phyloP scores from a whole-genome alignment of 2,113 vertebrate genomes.

The Silurus meridionalis region DNA sequence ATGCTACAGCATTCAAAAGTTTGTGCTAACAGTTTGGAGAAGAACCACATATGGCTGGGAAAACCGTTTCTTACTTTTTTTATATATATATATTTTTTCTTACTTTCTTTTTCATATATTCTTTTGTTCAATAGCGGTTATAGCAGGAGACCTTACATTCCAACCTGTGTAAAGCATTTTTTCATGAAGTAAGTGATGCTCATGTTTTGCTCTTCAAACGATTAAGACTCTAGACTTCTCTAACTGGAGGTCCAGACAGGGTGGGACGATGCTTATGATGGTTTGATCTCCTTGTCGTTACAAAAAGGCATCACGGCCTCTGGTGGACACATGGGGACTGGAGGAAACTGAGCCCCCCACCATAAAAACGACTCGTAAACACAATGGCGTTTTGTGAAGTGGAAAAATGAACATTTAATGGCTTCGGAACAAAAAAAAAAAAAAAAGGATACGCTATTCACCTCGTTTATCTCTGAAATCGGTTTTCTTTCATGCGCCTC shows the following conservation, averaged over 20 bases:
- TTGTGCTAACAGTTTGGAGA: too few relatives aligned
- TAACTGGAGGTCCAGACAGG: too few relatives aligned
- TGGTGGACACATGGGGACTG: not conserved
- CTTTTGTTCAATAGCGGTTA: too few relatives aligned
- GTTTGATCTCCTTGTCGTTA: not conserved
- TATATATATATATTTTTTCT: too few relatives aligned
- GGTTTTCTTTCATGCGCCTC: not conserved
- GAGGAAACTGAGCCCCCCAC: not conserved
- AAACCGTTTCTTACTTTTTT: too few relatives aligned
- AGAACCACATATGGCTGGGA: too few relatives aligned
- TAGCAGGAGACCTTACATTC: too few relatives aligned
- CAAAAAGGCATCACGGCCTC: not conserved
- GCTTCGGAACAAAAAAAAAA: conserved; percentile 2
- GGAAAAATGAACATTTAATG: conserved; percentile 11
- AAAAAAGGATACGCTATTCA: not conserved
- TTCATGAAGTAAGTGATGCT: too few relatives aligned
- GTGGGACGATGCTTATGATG: not conserved
- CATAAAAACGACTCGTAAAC: conserved; percentile 4
- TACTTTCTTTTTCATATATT: too few relatives aligned
- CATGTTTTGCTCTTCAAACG: not conserved
- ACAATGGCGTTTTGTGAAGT: not conserved
- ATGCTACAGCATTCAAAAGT: too few relatives aligned
- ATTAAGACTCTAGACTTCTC: not conserved
- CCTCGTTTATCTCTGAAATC: conserved; percentile 28
- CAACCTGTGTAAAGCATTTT: too few relatives aligned